These are phyloP conservation scores for Taenioides sp. DNA, from an alignment of 2,797 vertebrate species.

Conservation along the genomic window DNA sequence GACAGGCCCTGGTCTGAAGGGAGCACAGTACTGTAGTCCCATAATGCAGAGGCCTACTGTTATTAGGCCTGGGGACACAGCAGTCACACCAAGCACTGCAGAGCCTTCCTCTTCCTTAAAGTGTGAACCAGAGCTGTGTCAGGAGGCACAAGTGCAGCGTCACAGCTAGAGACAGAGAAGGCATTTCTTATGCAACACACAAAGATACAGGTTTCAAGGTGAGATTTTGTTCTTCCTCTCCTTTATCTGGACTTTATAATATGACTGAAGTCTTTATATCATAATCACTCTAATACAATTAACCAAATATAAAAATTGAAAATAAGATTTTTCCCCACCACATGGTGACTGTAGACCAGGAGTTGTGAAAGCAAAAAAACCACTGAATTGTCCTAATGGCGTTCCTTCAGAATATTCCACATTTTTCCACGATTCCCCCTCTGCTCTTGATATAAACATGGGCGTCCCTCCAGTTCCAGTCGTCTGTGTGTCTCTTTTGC, in stretches of 20 bases:
- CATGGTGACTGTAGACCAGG: constrained; percentile 13
- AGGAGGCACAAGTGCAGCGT: constrained; percentile 15
- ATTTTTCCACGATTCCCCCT: constrained; percentile 19
- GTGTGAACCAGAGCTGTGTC: constrained; percentile 19
- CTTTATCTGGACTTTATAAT: not conserved
- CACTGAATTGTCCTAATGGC: constrained; percentile 18
- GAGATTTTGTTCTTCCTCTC: not conserved
- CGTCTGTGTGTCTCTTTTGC: constrained; percentile 55
- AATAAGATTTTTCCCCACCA: constrained; percentile 1
- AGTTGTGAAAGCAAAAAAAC: constrained; percentile 21
- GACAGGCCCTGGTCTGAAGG: constrained; percentile 39
- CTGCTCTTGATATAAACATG: constrained; percentile 38
- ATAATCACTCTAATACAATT: not conserved
- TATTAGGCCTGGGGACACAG: constrained; percentile 41
- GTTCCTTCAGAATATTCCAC: constrained; percentile 33
- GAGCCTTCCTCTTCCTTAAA: constrained; percentile 30
- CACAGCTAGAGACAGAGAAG: constrained; percentile 21
- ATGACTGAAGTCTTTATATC: not conserved
- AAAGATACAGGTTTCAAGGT: not conserved
- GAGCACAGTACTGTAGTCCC: constrained; percentile 49
- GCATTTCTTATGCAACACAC: constrained; percentile 21
- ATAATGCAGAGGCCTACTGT: constrained; percentile 52
- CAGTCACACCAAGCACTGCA: constrained; percentile 42
- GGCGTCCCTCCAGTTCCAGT: constrained; percentile 29
- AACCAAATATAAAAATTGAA: constrained; percentile 7